Evolutionary conservation across 2,888 invertebrate species (phyloP), one percentile per base, ranked within the genome.

Genomic region (Drymonia ruficornis): DNA sequence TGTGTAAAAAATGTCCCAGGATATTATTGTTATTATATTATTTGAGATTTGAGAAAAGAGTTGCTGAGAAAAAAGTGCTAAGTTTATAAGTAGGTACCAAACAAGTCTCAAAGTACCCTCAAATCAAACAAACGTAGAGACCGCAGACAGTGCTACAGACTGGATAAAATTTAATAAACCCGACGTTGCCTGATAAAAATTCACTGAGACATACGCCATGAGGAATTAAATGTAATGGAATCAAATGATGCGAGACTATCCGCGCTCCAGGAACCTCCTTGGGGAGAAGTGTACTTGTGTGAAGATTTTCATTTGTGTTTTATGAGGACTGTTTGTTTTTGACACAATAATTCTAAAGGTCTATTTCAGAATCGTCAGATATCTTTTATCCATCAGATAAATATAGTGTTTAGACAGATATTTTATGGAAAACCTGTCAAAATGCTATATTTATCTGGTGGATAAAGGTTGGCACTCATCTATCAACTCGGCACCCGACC

Each of bases 131-230:
- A 53, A 51, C 52, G 49, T 59, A 61, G 63, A 70, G 74, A 70
- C 65, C 62, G 67, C 72, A 71, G 67, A 70, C 71, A 72, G 66
- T 69, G 56, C 78, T 76, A 63, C 79, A 87, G 87, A 87, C 87
- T 80, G 87, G 66, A 79, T 65, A 56, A 75, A 89, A 90, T 89
- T 80, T 86, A 90, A 90, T 89, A 89, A 89, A 67, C 67, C 71
- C 70, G 74, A 78, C 65, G 52, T 72, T 72, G 65, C 54, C 63
- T 67, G 68, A 75, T 83, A 87, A 84, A 86, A 86, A 86, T 80
- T 78, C 81, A 74, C 65, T 64, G 82, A 84, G 84, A 87, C 86
- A 85, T 77, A 80, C 83, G 80, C 77, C 67, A 76, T 66, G 71
- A 76, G 75, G 73, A 85, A 87, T 89, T 87, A 87, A 75, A 79